These are phyloP conservation scores for Sarcophaga bullata DNA, from an alignment of 1,140 invertebrate genomes.

Conservation along the genomic window DNA sequence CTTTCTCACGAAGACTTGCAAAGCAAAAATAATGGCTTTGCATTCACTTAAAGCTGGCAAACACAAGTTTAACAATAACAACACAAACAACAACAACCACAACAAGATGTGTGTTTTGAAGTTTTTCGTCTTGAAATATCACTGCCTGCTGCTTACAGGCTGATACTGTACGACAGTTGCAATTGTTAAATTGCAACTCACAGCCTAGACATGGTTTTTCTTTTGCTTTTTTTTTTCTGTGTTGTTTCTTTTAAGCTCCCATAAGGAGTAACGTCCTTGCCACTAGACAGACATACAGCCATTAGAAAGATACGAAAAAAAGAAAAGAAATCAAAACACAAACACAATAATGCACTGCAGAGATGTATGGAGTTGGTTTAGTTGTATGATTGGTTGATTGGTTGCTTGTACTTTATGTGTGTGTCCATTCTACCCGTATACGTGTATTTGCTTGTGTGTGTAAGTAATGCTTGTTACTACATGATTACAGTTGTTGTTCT, in stretches of 20 bases:
- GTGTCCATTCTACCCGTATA: neutral
- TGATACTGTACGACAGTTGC: neutral
- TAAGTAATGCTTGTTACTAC: conserved; percentile 24
- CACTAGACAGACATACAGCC: too few relatives aligned
- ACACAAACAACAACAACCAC: too few relatives aligned
- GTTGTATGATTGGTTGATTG: neutral
- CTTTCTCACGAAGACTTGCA: too few relatives aligned
- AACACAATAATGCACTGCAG: too few relatives aligned
- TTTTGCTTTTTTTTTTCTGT: too few relatives aligned
- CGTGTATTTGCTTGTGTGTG: neutral
- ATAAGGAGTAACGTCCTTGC: too few relatives aligned
- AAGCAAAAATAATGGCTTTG: neutral
- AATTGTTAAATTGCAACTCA: neutral
- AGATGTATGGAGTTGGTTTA: too few relatives aligned
- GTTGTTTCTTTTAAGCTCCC: too few relatives aligned
- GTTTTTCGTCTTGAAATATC: neutral
- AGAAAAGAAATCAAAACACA: too few relatives aligned
- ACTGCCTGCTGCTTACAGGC: neutral
- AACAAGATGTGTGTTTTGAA: neutral
- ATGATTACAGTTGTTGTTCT: conserved; percentile 11
- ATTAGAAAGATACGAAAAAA: too few relatives aligned
- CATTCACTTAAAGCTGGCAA: neutral
- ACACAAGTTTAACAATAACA: too few relatives aligned
- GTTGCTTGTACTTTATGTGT: neutral
- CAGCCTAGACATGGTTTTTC: neutral